phyloP scores from a whole-genome alignment of 2,888 invertebrate genomes.

The Tetragonula carbonaria region DNA sequence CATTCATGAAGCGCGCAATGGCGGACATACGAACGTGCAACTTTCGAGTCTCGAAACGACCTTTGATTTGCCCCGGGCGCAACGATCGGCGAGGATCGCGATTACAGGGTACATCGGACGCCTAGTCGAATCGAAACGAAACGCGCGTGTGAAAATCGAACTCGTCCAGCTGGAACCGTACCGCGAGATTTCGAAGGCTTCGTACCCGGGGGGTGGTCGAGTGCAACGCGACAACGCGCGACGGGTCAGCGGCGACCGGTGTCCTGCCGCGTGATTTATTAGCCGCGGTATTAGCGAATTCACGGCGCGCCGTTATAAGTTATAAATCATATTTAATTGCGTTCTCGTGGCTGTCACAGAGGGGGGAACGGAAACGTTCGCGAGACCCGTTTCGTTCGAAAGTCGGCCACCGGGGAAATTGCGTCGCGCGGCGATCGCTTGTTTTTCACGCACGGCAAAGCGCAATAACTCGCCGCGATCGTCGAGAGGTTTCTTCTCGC shows the following conservation, averaged over 20 bases:
- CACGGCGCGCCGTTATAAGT: slow-evolving; percentile 36
- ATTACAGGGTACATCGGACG: no score
- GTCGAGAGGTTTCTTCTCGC: neutral
- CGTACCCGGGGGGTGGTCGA: neutral
- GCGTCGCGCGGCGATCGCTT: neutral
- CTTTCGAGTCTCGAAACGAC: no score
- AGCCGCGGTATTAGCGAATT: slow-evolving; percentile 50
- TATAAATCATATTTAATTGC: slow-evolving; percentile 60
- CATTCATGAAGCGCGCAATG: no score
- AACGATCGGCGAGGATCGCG: no score
- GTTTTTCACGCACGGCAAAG: slow-evolving; percentile 1
- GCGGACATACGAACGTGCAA: no score
- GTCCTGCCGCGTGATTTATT: slow-evolving; percentile 45
- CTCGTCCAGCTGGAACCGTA: no score
- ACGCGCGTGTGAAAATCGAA: no score
- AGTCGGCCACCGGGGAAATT: slow-evolving; percentile 9
- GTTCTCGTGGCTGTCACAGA: slow-evolving; percentile 29
- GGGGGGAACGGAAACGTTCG: neutral
- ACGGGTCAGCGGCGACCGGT: neutral
- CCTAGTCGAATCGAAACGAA: no score
- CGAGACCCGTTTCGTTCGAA: slow-evolving; percentile 18
- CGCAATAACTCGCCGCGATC: neutral
- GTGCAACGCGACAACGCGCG: neutral
- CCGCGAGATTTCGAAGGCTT: neutral
- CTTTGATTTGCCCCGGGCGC: no score